phyloP scores from a whole-genome alignment of 1,140 invertebrate genomes.

The Leptinotarsa defecta region DNA sequence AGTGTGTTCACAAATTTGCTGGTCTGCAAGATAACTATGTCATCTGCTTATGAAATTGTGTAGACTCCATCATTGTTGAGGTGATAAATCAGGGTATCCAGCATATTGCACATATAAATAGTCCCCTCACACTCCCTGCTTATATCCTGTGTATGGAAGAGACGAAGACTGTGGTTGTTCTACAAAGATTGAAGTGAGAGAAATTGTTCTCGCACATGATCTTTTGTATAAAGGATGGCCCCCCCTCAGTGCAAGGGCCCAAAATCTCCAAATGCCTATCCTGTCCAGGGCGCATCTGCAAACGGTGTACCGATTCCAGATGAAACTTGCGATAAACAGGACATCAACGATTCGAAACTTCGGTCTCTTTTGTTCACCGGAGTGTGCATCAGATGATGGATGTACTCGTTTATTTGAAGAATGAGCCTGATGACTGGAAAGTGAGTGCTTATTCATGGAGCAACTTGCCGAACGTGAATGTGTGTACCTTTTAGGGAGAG shows the following conservation, averaged over 20 bases:
- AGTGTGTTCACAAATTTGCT: too few species aligned
- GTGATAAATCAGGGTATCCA: too few species aligned
- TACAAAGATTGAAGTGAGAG: neutral
- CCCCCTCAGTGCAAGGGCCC: neutral
- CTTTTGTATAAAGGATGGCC: neutral
- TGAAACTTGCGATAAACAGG: constrained; percentile 5
- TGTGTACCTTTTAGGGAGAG: constrained; percentile 8
- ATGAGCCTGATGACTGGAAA: constrained; percentile 7
- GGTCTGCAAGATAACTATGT: too few species aligned
- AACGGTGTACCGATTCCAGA: neutral
- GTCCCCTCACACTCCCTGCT: neutral
- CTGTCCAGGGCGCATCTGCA: neutral
- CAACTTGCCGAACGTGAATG: neutral
- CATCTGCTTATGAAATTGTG: too few species aligned
- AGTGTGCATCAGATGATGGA: constrained; percentile 3
- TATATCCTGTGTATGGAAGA: neutral
- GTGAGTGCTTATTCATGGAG: constrained; percentile 3
- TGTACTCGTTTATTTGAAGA: neutral
- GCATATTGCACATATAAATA: neutral
- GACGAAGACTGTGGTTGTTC: neutral
- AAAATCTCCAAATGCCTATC: neutral
- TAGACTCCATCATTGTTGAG: too few species aligned
- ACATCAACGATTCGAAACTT: constrained; percentile 7
- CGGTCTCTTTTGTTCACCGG: constrained; percentile 11
- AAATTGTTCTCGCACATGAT: neutral